Evolutionary conservation across 2,797 vertebrate genomes (phyloP).

Genomic region (Typhlichthys eigenmanni): DNA sequence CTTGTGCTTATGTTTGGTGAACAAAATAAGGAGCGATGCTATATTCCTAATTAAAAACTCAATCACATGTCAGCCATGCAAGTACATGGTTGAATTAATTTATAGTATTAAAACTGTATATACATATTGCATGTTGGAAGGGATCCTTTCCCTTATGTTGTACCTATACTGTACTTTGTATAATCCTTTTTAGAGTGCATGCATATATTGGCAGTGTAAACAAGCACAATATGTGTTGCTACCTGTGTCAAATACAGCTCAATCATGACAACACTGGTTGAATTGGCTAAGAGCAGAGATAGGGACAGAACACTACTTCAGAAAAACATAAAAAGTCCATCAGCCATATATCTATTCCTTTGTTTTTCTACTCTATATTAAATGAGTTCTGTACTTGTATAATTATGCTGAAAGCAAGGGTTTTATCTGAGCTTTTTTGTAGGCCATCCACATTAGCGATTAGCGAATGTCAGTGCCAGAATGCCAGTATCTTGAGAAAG

Average conservation of each 20-base stretch:
- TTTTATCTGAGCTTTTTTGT: constrained; percentile 47
- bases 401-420: constrained; percentile 47
- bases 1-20: not conserved
- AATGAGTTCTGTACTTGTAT: constrained; percentile 45
- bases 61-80: too few species aligned
- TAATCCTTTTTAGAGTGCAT: too few species aligned
- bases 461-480: constrained; percentile 39
- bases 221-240: too few species aligned
- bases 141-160: too few species aligned
- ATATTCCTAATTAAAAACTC: too few species aligned
- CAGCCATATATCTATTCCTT: constrained; percentile 43
- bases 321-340: constrained; percentile 41
- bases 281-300: constrained; percentile 32
- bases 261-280: constrained; percentile 31
- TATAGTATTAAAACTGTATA: too few species aligned
- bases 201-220: too few species aligned
- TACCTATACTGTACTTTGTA: too few species aligned
- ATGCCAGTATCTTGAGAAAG: constrained; percentile 32
- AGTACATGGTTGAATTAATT: too few species aligned
- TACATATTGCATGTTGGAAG: too few species aligned
- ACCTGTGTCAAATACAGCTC: constrained; percentile 48
- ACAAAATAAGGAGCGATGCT: too few species aligned
- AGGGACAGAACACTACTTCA: constrained; percentile 32
- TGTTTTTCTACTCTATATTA: constrained; percentile 45
- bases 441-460: constrained; percentile 52